Evolutionary conservation across 2,888 invertebrate genomes (phyloP).

Genomic region (Pomacea canaliculata): DNA sequence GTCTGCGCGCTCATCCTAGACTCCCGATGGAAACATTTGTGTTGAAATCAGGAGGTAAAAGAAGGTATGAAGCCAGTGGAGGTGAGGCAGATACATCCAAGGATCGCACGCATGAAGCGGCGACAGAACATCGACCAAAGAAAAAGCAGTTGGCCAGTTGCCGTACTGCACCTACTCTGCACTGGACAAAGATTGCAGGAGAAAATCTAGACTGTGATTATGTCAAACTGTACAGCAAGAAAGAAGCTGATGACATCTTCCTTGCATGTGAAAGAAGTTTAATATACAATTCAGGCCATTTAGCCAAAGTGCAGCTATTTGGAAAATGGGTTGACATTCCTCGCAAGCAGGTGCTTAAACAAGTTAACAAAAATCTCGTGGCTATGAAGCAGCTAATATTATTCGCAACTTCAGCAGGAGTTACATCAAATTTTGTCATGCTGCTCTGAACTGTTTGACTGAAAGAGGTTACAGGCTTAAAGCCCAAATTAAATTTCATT

Average conservation of each 20-base stretch:
- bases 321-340: conserved; percentile 79
- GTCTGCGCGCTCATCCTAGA: too few species aligned
- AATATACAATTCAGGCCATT: conserved; percentile 77
- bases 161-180: background rate
- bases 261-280: conserved; percentile 73
- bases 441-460: too few species aligned
- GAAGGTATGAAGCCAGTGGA: too few species aligned
- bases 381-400: background rate
- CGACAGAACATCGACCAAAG: too few species aligned
- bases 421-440: too few species aligned
- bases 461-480: too few species aligned
- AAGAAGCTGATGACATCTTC: conserved; percentile 72
- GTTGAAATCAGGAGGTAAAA: too few species aligned
- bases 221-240: conserved; percentile 71
- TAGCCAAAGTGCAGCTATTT: conserved; percentile 77
- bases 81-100: too few species aligned
- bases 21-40: too few species aligned
- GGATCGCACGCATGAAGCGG: too few species aligned
- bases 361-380: background rate
- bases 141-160: too few species aligned
- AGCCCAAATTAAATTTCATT: too few species aligned
- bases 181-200: conserved; percentile 40
- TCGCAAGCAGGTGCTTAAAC: conserved; percentile 74
- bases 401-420: background rate
- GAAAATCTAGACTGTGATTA: conserved; percentile 77